Base-by-base conservation (phyloP, 2,888 invertebrate species). In the Clanis bilineata region DNA sequence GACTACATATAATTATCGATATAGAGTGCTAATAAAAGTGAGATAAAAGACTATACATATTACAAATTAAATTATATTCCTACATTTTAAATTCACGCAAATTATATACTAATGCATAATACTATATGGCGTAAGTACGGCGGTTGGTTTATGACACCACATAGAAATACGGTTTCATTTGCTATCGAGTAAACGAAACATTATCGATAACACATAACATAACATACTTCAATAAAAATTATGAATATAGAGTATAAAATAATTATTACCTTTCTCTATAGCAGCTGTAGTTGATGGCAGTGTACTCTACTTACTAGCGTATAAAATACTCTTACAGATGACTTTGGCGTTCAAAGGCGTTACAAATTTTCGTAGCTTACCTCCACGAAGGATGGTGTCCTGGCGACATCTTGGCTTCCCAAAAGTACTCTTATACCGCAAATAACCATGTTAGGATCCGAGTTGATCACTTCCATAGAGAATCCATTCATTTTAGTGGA, bases 401-500 rank as follows among this genome's bases (percentile, higher is more conserved):
- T 93, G 60, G 95, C 95, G 2, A 95, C 89, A 67, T 97, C 97
- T 82, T 97, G 97, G 66, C 94, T 95, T 1, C 99, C 99, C 0
- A 99, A 93, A 38, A 97, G 89, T 0, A 99, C 95, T 62, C 99
- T 93, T 56, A 98, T 93, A 10, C 98, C 98, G 12, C 96, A 97
- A 83, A 99, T 97, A 0, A 98, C 98, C 88, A 96, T 95, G 68
- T 96, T 96, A 1, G 95, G 94, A 83, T 98, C 98, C 47, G 96
- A 95, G 85, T 98, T 99, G 10, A 93, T 94, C 0, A 98, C 94
- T 79, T 98, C 98, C 63, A 99, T 92, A 0, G 95, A 95, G 81
- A 99, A 99, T 9, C 98, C 98, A 71, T 95, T 95, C 54, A 97
- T 94, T 84, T 97, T 98, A 0, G 98, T 97, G 32, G 97, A 98